Percentiles rank a stretch among this genome's conserved stretches.
Evolutionary conservation across 2,797 vertebrate species (phyloP).

Genomic region (Sebastes hubbsi): DNA sequence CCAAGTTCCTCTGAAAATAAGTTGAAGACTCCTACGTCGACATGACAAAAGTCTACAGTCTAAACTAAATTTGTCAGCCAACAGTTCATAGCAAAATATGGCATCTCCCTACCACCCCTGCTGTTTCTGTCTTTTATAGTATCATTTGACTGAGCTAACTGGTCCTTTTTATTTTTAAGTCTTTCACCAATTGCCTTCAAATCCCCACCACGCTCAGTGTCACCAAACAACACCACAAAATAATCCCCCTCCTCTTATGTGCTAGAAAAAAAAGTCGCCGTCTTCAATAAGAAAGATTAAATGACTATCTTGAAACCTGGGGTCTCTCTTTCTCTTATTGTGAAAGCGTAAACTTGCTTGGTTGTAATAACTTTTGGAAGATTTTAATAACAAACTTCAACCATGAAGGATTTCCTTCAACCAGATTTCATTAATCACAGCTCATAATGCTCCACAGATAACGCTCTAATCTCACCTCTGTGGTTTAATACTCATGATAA

Average conservation of each 20-base stretch:
- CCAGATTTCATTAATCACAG: not conserved
- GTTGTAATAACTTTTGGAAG: not conserved
- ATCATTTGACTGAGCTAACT: not conserved
- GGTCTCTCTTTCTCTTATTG: not conserved
- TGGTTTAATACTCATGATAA: not conserved
- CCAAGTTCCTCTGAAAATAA: not conserved
- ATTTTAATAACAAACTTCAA: not conserved
- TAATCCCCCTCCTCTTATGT: not conserved
- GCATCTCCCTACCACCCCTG: too few relatives aligned
- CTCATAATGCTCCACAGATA: not conserved
- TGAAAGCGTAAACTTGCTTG: not conserved
- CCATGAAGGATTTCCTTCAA: not conserved
- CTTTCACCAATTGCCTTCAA: not conserved
- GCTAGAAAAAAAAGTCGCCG: not conserved
- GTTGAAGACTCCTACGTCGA: not conserved
- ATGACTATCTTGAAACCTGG: not conserved
- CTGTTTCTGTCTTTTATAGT: not conserved
- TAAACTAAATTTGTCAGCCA: not conserved
- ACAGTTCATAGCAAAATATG: not conserved
- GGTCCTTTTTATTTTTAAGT: not conserved
- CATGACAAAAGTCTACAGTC: not conserved
- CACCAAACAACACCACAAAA: not conserved
- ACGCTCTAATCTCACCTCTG: not conserved
- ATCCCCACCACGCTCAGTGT: not conserved
- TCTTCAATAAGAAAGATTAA: not conserved